A percentile compares a stretch with the other conserved stretches of the same genome.
Evolutionary conservation across 2,797 vertebrate genomes (phyloP).

Genomic region (Enteromius afrohamiltoni): DNA sequence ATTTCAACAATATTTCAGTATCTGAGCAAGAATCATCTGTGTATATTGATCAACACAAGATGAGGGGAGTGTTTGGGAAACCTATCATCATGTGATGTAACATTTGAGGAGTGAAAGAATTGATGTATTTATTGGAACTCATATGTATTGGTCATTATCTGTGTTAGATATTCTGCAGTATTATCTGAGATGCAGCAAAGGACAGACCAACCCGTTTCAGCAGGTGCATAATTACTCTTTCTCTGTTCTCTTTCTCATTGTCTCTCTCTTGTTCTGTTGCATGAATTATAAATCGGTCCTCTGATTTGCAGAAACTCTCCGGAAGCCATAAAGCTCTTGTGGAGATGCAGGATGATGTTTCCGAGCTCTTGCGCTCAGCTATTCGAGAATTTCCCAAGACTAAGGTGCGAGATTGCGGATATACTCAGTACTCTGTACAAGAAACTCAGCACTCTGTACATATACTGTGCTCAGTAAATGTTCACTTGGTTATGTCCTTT

Average conservation of each 20-base stretch:
- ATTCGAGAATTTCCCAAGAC: conserved; percentile 84
- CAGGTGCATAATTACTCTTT: conserved; percentile 77
- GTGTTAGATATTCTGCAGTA: conserved; percentile 88
- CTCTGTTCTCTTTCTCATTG: neutral
- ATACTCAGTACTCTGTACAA: neutral
- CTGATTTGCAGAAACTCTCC: conserved; percentile 88
- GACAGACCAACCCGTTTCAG: conserved; percentile 91
- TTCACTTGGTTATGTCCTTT: neutral
- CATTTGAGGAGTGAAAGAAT: neutral
- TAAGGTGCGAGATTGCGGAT: conserved; percentile 77
- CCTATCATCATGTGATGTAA: neutral
- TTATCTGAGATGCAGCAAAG: conserved; percentile 88
- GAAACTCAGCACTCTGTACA: neutral
- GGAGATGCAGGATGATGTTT: conserved; percentile 95
- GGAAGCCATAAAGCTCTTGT: conserved; percentile 96
- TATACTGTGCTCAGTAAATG: neutral
- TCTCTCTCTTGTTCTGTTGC: conserved; percentile 5
- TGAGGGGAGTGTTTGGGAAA: neutral
- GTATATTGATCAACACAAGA: neutral
- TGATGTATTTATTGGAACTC: neutral
- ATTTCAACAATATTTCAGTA: neutral
- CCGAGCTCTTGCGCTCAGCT: conserved; percentile 86
- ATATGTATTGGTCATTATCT: neutral
- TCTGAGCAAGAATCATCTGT: neutral
- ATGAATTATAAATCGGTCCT: conserved; percentile 17